Evolutionary conservation across 2,113 vertebrate genomes (phyloP).

Genomic region (Xyrauchen texanus): DNA sequence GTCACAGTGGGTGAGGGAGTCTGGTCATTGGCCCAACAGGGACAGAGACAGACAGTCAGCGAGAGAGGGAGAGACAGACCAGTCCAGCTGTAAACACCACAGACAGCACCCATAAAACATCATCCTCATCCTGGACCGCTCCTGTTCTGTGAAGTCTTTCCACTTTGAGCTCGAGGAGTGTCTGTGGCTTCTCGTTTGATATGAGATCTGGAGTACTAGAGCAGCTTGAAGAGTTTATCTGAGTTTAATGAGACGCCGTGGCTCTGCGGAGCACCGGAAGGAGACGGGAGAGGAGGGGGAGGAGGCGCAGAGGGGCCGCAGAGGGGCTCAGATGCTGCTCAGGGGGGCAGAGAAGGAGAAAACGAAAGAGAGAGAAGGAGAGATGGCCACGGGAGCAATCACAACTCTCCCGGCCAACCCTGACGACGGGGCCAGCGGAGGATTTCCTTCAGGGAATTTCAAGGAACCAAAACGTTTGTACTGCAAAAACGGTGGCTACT

Average conservation of each 20-base stretch:
- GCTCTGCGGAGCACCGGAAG: constrained; percentile 24
- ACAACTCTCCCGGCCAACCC: constrained; percentile 83
- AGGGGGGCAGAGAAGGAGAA: constrained; percentile 57
- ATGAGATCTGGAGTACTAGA: constrained; percentile 9
- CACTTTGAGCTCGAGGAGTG: background rate
- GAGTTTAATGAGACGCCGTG: constrained; percentile 5
- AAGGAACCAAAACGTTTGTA: constrained; percentile 94
- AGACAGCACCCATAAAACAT: background rate
- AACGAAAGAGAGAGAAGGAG: constrained; percentile 57
- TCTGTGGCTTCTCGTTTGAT: background rate
- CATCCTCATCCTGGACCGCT: background rate
- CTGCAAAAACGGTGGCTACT: constrained; percentile 96
- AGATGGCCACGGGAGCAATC: constrained; percentile 84
- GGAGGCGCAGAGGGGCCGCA: constrained; percentile 5
- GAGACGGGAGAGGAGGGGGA: constrained; percentile 4
- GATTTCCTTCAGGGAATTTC: constrained; percentile 86
- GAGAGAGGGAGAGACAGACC: background rate
- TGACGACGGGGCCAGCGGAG: constrained; percentile 77
- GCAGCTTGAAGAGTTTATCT: constrained; percentile 47
- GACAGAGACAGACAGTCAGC: constrained; percentile 49
- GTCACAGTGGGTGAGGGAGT: constrained; percentile 60
- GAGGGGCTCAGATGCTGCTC: constrained; percentile 9
- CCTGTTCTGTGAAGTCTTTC: background rate
- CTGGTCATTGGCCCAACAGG: constrained; percentile 71
- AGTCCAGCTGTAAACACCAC: constrained; percentile 59